These are phyloP conservation scores for Atlantisia rogersi DNA, from an alignment of 2,113 vertebrate species.

Conservation along the genomic window DNA sequence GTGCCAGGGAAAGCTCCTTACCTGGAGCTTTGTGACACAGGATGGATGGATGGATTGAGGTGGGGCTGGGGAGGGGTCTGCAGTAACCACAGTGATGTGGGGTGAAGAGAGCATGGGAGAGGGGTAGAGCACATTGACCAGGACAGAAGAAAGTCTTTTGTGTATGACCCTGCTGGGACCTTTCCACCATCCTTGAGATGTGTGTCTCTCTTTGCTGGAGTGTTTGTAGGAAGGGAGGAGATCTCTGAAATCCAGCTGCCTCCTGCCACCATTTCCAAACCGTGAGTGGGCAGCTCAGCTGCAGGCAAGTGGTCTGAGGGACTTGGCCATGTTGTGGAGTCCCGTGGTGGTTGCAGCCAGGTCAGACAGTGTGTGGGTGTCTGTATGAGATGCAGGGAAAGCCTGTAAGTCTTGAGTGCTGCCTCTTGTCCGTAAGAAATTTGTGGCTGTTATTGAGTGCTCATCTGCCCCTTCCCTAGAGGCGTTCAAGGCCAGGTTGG, in stretches of 20 bases:
- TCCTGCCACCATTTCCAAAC: accelerated
- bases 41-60: neutral
- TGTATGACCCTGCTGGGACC: neutral
- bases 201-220: accelerated
- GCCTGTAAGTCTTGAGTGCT: neutral
- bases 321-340: neutral
- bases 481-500: no score
- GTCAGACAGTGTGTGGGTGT: neutral
- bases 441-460: neutral
- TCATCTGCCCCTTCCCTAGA: neutral
- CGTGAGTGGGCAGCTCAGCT: neutral
- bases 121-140: neutral
- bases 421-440: neutral
- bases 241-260: neutral
- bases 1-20: neutral
- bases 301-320: neutral
- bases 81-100: neutral
- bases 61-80: neutral
- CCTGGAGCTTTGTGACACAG: accelerated
- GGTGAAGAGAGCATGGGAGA: neutral
- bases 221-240: neutral
- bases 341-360: neutral
- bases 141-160: neutral
- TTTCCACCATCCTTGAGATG: accelerated
- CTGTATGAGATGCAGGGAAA: neutral